These are phyloP conservation scores for Ptychobarbus kaznakovi DNA, from an alignment of 2,797 vertebrate species.

Conservation along the genomic window DNA sequence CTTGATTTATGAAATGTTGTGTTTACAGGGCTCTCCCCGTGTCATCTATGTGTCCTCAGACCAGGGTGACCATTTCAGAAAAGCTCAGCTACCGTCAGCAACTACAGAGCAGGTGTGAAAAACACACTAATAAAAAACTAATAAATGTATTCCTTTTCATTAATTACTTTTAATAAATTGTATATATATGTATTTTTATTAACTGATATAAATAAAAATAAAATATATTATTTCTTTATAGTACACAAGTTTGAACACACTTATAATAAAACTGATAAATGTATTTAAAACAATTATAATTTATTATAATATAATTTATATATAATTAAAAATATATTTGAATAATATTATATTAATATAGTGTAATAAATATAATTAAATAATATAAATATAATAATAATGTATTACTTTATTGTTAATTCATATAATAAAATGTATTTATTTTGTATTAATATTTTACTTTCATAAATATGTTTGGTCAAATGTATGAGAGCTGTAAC, in stretches of 20 bases:
- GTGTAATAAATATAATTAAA: not conserved
- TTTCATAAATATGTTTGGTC: not conserved
- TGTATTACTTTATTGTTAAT: not conserved
- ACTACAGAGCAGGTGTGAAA: slow-evolving; percentile 80
- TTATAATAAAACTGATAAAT: too few species aligned
- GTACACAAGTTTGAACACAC: too few species aligned
- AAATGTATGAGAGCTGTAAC: not conserved
- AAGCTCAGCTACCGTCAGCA: slow-evolving; percentile 79
- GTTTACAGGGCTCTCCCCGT: slow-evolving; percentile 76
- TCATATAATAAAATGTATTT: not conserved
- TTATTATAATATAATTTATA: too few species aligned
- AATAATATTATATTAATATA: too few species aligned
- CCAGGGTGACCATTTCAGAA: slow-evolving; percentile 78
- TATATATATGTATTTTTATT: not conserved
- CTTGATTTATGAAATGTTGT: slow-evolving; percentile 15
- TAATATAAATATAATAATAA: not conserved
- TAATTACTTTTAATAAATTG: not conserved
- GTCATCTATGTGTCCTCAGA: slow-evolving; percentile 83
- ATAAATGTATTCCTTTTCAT: not conserved
- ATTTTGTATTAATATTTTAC: not conserved
- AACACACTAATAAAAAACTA: not conserved
- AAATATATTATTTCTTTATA: not conserved
- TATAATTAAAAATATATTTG: too few species aligned
- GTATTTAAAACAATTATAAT: too few species aligned
- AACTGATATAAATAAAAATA: not conserved